Base-by-base conservation (phyloP, 2,888 invertebrate species). In the Vanessa cardui region DNA sequence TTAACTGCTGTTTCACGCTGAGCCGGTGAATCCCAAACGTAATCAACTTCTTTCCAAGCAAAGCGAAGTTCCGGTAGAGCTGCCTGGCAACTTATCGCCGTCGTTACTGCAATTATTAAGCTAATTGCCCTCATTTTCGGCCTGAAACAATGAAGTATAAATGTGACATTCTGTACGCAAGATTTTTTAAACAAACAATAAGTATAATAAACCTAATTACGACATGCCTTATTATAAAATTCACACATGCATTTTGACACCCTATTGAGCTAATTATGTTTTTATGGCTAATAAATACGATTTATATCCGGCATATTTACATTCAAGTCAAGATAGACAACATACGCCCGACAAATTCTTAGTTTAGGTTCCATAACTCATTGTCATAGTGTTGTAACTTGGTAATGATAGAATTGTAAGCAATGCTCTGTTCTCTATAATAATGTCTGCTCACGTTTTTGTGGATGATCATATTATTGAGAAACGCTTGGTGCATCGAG, bases 41-140 rank as follows among this genome's bases (percentile, higher is more conserved):
- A 96, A 69, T 94, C 93, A 58, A 96, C 79, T 78, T 95, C 92
- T 72, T 95, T 95, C 96, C 96, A 96, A 21, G 93, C 93, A 81
- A 95, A 96, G 65, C 94, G 91, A 75, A 95, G 94, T 65, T 94
- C 90, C 49, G 96, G 90, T 72, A 93, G 92, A 9, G 92, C 93
- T 46, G 89, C 86, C 70, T 85, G 77, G 73, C 88, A 88, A 49
- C 82, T 75, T 45, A 87, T 76, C 58, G 81, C 77, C 72, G 82
- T 79, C 64, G 86, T 79, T 21, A 90, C 74, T 69, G 80, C 84
- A 72, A 86, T 74, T 61, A 88, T 70, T 64, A 88, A 71, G 70
- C 74, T 77, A 69, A 85, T 74, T 71, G 80, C 80, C 78, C 79
- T 73, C 78, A 78, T 77, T 68, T 72, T 73, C 33, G 52, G 58